Conservation (phyloP, 1,140 invertebrate species). For the Lanistes nyassanus region DNA sequence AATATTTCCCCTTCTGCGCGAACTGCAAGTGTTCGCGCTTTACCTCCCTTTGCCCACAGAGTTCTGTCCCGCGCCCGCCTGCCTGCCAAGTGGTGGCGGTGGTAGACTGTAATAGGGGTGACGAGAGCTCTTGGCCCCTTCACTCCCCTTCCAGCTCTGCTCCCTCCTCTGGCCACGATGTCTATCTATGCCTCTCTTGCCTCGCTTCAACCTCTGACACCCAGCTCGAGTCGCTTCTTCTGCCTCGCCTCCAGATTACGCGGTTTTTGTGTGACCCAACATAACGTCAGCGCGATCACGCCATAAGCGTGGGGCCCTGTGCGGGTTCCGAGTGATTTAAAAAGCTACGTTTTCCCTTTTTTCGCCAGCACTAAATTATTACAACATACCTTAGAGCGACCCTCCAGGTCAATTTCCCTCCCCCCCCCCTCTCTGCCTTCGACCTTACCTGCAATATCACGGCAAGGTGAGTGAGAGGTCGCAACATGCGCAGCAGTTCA, state of each 20-base stretch:
- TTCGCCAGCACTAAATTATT: neutral
- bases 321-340: neutral
- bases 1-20: too few species aligned
- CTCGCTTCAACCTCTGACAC: neutral
- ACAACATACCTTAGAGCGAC: neutral
- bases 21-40: too few species aligned
- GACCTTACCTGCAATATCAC: neutral
- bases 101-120: too few species aligned
- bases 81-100: too few species aligned
- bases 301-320: neutral
- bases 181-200: neutral
- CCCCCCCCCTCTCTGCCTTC: constrained; percentile 7
- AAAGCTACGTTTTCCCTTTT: too few species aligned
- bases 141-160: neutral
- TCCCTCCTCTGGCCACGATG: neutral
- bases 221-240: neutral
- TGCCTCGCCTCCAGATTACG: neutral
- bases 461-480: too few species aligned
- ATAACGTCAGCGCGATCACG: constrained; percentile 7
- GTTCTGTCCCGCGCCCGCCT: too few species aligned
- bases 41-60: too few species aligned
- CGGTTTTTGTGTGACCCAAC: constrained; percentile 1
- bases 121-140: neutral
- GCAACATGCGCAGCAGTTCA: too few species aligned
- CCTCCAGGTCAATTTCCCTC: neutral